Evolutionary conservation across 1,140 invertebrate genomes (phyloP), one percentile per base, ranked within the genome.

Genomic region (Drosophila grimshawi): DNA sequence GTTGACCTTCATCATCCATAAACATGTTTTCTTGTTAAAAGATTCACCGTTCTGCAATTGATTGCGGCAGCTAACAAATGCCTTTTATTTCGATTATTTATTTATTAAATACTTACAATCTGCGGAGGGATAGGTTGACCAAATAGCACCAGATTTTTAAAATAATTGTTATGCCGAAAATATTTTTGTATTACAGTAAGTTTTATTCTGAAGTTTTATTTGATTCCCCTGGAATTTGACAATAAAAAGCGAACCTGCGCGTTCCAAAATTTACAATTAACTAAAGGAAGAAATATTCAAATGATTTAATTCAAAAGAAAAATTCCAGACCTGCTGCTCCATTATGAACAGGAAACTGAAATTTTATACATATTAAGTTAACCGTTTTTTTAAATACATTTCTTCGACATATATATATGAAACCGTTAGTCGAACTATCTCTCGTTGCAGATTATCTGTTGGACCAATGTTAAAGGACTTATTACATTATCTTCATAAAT

Each of bases 21-120:
- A 80, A 67, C 78, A 86, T 82, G 29, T 70, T 65, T 56, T 41
- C 10, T 11, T 46, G n/a, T 32, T 43, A n/a, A 43, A 43, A 43
- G 39, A 10, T 8, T 48, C 3, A 27, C 11, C 39, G 19, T 10
- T 39, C 37, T 43, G 37, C 35, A 32, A 11, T 2, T 27, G 10
- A 37, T 39, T n/a, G 19, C n/a, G 10, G 10, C 10, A 4, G 10
- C 3, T 43, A 41, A 7, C 2, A 6, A 3, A 3, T 41, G 39
- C 8, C 39, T 41, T 10, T 41, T n/a, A 4, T 43, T 43, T 4
- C n/a, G 8, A 10, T 41, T 41, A 6, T 5, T 10, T 41, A 10
- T 19, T 19, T 19, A 19, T 19, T 0, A 1, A 19, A 19, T 41
- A n/a, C 39, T n/a, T 10, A 43, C 10, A 43, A 3, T n/a, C 0